Evolutionary conservation across 2,113 vertebrate species (phyloP).

Genomic region (Arothron firmamentum): DNA sequence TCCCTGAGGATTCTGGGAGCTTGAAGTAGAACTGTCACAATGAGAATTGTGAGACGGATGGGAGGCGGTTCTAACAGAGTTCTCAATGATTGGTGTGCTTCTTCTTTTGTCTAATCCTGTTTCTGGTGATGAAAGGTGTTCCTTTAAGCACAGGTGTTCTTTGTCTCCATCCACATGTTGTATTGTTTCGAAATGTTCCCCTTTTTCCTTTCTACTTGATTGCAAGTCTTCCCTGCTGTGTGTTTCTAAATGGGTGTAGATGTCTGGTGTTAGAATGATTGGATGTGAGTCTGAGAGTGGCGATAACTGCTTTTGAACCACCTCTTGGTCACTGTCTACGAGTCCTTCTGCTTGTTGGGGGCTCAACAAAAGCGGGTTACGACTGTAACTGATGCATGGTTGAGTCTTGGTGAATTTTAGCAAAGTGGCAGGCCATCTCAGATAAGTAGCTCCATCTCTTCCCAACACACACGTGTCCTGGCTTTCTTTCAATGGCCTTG

Average conservation of each 20-base stretch:
- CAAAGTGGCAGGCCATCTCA: conserved; percentile 88
- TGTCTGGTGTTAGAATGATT: conserved; percentile 34
- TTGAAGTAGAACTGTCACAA: conserved; percentile 63
- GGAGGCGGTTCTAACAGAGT: conserved; percentile 31
- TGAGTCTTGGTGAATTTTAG: conserved; percentile 88
- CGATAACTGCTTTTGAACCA: conserved; percentile 21
- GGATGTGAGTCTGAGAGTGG: conserved; percentile 31
- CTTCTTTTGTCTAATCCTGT: conserved; percentile 42
- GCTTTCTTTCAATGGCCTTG: conserved; percentile 29
- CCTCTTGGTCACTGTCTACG: conserved; percentile 19
- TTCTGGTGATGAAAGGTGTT: conserved; percentile 42
- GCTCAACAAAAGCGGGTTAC: conserved; percentile 84
- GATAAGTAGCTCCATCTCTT: conserved; percentile 81
- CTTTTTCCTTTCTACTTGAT: conserved; percentile 35
- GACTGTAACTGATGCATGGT: conserved; percentile 89
- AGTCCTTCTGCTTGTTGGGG: conserved; percentile 45
- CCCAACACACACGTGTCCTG: conserved; percentile 80
- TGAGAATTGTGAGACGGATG: conserved; percentile 55
- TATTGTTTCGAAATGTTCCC: conserved; percentile 28
- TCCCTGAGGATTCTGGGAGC: conserved; percentile 69
- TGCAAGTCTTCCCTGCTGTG: conserved; percentile 29
- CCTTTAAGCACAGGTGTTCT: conserved; percentile 56
- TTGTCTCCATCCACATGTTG: conserved; percentile 29
- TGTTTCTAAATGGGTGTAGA: conserved; percentile 45
- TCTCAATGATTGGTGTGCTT: conserved; percentile 32